Evolutionary conservation across 2,113 vertebrate species (phyloP).

Genomic region (Fregetta grallaria): DNA sequence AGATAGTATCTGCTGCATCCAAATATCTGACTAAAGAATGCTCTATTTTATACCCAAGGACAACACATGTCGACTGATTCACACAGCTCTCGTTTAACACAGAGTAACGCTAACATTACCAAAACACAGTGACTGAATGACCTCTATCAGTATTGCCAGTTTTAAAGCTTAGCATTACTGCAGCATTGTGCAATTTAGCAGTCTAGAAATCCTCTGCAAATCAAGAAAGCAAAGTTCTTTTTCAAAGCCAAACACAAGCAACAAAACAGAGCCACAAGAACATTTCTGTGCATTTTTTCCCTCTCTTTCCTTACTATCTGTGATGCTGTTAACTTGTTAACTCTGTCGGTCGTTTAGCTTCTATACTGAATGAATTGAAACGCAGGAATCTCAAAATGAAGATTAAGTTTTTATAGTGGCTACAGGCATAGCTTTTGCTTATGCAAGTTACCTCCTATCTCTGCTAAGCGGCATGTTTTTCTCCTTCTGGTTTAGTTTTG

Average conservation of each 20-base stretch:
- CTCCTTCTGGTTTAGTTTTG: conserved; percentile 18
- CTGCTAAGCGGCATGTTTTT: neutral
- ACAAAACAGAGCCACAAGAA: neutral
- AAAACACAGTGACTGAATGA: neutral
- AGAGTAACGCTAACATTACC: neutral
- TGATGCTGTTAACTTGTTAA: neutral
- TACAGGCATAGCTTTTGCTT: neutral
- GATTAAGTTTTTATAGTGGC: neutral
- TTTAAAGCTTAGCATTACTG: neutral
- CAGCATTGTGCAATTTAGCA: neutral
- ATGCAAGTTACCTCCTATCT: neutral
- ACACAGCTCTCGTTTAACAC: neutral
- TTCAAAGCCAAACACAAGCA: neutral
- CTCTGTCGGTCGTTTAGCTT: neutral
- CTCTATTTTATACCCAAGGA: neutral
- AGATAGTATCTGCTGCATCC: neutral
- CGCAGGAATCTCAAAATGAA: neutral
- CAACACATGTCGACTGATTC: neutral
- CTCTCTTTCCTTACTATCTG: neutral
- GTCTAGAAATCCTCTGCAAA: neutral
- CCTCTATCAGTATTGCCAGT: neutral
- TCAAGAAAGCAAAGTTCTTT: neutral
- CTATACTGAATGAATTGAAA: neutral
- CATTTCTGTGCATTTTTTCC: neutral
- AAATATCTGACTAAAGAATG: neutral